Evolutionary conservation across 64 coral and sea anemone species (phyloP).

Genomic region (Dendronephthya gigantea): DNA sequence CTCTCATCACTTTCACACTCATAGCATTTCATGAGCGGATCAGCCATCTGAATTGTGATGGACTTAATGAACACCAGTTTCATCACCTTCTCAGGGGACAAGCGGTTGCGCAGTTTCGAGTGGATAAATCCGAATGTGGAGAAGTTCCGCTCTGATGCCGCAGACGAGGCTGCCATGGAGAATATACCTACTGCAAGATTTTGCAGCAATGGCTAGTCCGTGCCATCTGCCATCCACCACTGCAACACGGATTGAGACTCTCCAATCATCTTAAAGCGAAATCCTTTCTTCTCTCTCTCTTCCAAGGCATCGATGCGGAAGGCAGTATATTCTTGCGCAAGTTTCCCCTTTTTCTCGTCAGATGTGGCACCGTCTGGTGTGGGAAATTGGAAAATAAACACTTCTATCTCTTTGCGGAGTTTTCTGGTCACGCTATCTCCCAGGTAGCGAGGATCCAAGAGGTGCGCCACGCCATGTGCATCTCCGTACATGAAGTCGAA

Average conservation of each 20-base stretch:
- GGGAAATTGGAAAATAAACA: not conserved
- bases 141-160: not conserved
- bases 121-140: not conserved
- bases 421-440: not conserved
- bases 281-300: not conserved
- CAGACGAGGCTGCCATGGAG: not conserved
- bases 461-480: not conserved
- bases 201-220: not conserved
- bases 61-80: no score
- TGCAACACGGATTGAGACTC: not conserved
- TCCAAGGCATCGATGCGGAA: not conserved
- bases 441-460: not conserved
- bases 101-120: not conserved
- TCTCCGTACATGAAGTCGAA: not conserved
- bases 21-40: no score
- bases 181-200: not conserved
- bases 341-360: not conserved
- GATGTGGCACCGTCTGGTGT: not conserved
- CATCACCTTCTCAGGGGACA: no score
- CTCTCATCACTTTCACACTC: no score
- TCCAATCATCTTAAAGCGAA: not conserved
- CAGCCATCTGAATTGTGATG: no score
- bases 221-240: not conserved
- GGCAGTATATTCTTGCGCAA: not conserved
- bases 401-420: not conserved